Base-by-base conservation (phyloP, 53 echinoderm and acorn worm species). In the Stichopus horrens region DNA sequence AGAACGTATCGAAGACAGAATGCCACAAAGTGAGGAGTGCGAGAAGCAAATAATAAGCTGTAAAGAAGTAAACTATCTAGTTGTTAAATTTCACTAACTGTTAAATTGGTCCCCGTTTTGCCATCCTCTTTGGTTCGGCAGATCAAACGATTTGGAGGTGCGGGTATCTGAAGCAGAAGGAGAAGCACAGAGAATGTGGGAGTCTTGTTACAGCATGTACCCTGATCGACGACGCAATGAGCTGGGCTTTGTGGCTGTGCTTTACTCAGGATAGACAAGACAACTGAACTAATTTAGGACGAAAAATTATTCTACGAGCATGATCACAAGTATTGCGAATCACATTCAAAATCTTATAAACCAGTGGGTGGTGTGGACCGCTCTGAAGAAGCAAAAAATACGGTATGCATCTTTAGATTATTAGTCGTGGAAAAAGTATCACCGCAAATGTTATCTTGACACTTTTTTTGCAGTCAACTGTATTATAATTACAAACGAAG, bases 31-130 rank as follows among this genome's bases (percentile, higher is more conserved):
- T 18, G 6, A 71, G 37, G 71, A 71, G 71, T 71, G 71, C 71
- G 71, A 71, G 71, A 71, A 71, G 71, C 71, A 71, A 71, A 71
- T 18, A 71, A 71, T 71, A n/a, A 71, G 71, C 71, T 71, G 71
- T 18, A 16, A 71, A 18, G 19, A 71, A 71, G 18, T 71, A 71
- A 71, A 71, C 71, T 71, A 71, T 71, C 71, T 71, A 71, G 71
- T 18, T 13, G 71, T 58, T 37, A 37, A 37, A 37, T 37, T 81
- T 81, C 81, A 81, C 81, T 81, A 81, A 81, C 81, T 81, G 81
- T 81, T 81, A 81, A 81, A 81, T 57, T 81, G 81, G 81, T 81
- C 81, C 81, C 81, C 81, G 81, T 81, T 81, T 56, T 81, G 81
- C 81, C 81, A 81, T 56, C 81, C 81, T 81, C 81, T 81, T 56